Percentiles rank a stretch among this genome's conserved stretches.
Conservation (phyloP, 2,888 invertebrate genomes). For the Caenorhabditis uteleia region DNA sequence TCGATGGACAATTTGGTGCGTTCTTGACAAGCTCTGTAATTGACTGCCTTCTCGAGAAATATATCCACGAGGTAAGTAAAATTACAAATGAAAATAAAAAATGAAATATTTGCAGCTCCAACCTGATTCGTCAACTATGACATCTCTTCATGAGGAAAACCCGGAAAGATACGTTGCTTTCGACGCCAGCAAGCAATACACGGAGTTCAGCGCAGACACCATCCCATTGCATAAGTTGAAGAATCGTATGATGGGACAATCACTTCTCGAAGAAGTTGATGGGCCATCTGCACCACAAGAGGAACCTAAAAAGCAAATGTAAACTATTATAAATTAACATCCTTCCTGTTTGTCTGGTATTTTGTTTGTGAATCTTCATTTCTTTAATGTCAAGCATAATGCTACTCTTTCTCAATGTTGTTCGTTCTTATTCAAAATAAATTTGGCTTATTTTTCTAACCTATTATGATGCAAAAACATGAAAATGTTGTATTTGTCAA, state of each 20-base stretch:
- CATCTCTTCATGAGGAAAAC: constrained; percentile 15
- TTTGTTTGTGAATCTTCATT: not conserved
- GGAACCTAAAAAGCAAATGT: constrained; percentile 19
- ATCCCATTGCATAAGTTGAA: constrained; percentile 23
- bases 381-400: too few species aligned
- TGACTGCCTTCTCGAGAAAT: constrained; percentile 28
- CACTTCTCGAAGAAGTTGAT: constrained; percentile 33
- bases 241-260: constrained; percentile 3
- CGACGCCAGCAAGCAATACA: constrained; percentile 19
- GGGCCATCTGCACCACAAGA: constrained; percentile 27
- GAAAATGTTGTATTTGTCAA: too few species aligned
- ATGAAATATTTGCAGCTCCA: constrained; percentile 9
- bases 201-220: constrained; percentile 26
- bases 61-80: constrained; percentile 16
- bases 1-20: constrained; percentile 34
- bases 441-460: too few species aligned
- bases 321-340: constrained; percentile 8
- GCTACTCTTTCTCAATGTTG: too few species aligned
- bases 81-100: not conserved
- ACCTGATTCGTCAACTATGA: constrained; percentile 17
- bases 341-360: not conserved
- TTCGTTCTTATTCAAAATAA: too few species aligned
- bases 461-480: too few species aligned
- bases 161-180: constrained; percentile 19
- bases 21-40: constrained; percentile 22